Evolutionary conservation across 1,140 invertebrate species (phyloP), one percentile per base, ranked within the genome.

Genomic region (Thalassaphorura encarpata): DNA sequence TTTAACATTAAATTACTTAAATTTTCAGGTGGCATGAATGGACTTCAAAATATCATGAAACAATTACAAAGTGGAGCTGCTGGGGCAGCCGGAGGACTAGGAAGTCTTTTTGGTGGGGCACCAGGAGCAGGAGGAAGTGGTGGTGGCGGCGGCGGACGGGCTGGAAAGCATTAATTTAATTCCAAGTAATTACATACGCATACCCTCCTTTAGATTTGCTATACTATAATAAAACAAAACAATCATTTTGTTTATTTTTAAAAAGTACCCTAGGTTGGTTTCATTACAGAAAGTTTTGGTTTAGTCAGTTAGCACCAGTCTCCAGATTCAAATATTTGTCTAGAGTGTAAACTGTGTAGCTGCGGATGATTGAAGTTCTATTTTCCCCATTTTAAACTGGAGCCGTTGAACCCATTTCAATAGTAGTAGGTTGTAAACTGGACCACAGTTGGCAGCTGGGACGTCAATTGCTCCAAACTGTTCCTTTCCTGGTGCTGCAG

Each of bases 361-460:
- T 58, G 88, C 87, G 1, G 92, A 93, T 2, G 92, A 94, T 71
- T 98, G 94, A 54, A 97, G 73, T 75, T 98, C 94, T 56, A 96
- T 90, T 75, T 97, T 93, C 1, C 89, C 91, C 82, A 98, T 95
- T 77, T 97, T 97, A 67, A 97, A 96, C 70, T 97, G 89, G 49
- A 97, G 77, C 56, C 91, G 76, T 70, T 95, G 89, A 18, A 99
- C 72, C 86, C 93, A 97, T 59, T 84, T 81, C 1, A 92, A 71
- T 13, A 94, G 75, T 4, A 69, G 43, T 6, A 63, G 28, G 50
- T 64, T 64, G 26, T 60, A 56, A 21, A 61, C 59, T 1, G 66
- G 59, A 11, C 63, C 63, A 49, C 59, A 61, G 2, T 54, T 39
- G 1, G 56, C 43, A 28, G 57, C 55, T 27, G 63, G 60, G 33